These are phyloP conservation scores for Criorhina ranunculi DNA, from an alignment of 2,888 invertebrate species.

Conservation along the genomic window DNA sequence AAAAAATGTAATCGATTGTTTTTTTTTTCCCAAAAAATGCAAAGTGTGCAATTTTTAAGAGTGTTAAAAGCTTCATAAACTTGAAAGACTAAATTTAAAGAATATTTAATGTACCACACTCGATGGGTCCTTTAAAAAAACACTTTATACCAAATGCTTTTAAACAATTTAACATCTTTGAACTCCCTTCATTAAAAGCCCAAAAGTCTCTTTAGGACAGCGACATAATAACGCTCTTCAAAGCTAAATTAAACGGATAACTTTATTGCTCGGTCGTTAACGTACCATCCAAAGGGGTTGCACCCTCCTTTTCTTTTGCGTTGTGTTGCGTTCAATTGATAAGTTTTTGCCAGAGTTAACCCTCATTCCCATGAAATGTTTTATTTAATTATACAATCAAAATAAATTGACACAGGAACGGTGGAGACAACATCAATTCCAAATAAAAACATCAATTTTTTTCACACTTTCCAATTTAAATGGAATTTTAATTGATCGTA, in stretches of 20 bases:
- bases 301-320: conserved; percentile 5
- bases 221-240: background rate
- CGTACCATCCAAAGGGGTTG: conserved; percentile 15
- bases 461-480: conserved; percentile 25
- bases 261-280: conserved; percentile 17
- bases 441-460: conserved; percentile 3
- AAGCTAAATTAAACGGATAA: background rate
- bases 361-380: conserved; percentile 62
- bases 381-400: conserved; percentile 68
- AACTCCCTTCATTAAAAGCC: conserved; percentile 5
- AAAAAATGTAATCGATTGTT: no score
- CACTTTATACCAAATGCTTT: background rate
- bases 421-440: background rate
- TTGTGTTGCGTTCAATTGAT: conserved; percentile 16
- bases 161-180: conserved; percentile 1
- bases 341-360: conserved; percentile 45
- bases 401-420: conserved; percentile 53
- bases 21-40: no score
- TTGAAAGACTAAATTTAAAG: no score
- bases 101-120: no score
- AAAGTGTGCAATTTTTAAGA: no score
- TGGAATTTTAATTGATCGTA: conserved; percentile 65
- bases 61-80: no score
- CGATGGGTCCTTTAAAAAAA: background rate
- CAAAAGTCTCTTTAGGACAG: conserved; percentile 3